Percentiles rank a stretch among this genome's conserved stretches.
phyloP scores from a whole-genome alignment of 2,797 vertebrate species.

The Mycteria americana region DNA sequence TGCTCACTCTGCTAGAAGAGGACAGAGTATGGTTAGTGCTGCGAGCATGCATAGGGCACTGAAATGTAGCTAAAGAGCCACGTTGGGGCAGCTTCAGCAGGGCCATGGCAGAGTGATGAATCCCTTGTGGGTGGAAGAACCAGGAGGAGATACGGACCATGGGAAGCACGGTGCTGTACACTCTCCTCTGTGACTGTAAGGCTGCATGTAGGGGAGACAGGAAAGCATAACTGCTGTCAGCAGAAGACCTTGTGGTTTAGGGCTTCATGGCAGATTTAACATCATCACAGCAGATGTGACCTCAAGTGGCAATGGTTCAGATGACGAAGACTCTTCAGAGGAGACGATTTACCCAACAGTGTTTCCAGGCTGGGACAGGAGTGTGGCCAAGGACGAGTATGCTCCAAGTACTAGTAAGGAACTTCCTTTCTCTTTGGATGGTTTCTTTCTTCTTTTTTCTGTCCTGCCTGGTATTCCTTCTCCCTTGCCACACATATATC shows the following conservation, averaged over 20 bases:
- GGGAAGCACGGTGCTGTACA: rapidly evolving
- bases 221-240: background rate
- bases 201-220: background rate
- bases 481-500: background rate
- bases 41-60: rapidly evolving
- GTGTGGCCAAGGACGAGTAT: constrained; percentile 1
- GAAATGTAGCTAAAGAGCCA: no score
- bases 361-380: constrained; percentile 47
- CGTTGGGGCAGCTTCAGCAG: background rate
- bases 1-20: background rate
- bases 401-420: constrained; percentile 66
- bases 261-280: constrained; percentile 50
- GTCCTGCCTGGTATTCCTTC: rapidly evolving
- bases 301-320: constrained; percentile 40
- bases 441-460: background rate
- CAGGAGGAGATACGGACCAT: background rate
- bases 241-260: background rate
- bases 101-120: background rate
- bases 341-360: background rate
- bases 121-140: background rate
- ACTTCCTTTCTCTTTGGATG: background rate
- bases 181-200: background rate
- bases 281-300: constrained; percentile 46
- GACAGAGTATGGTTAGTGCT: background rate
- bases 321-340: constrained; percentile 54